These are phyloP conservation scores for Argyra leucocephala DNA, from an alignment of 2,888 invertebrate genomes.

Conservation along the genomic window DNA sequence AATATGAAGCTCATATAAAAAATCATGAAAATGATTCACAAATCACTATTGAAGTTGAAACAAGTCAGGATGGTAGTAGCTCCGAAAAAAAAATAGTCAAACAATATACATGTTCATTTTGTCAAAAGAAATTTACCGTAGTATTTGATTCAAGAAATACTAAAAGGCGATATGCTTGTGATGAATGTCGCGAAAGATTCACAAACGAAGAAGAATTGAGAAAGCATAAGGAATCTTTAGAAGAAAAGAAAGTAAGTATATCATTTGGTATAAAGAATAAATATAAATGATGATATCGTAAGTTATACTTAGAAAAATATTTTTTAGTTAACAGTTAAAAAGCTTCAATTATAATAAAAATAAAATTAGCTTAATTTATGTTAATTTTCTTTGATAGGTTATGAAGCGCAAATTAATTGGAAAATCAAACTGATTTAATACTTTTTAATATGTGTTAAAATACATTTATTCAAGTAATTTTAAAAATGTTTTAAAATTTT, in stretches of 20 bases:
- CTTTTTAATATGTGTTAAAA: no score
- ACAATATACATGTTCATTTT: conserved; percentile 41
- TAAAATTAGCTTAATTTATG: no score
- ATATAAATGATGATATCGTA: no score
- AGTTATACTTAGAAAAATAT: no score
- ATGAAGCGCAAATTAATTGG: no score
- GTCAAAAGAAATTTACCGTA: conserved; percentile 38
- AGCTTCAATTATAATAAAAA: no score
- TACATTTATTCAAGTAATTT: no score
- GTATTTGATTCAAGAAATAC: conserved; percentile 40
- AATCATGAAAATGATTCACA: conserved; percentile 38
- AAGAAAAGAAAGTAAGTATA: conserved; percentile 30
- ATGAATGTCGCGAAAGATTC: conserved; percentile 40
- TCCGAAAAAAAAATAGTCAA: conserved; percentile 38
- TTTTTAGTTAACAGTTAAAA: no score
- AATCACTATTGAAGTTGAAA: conserved; percentile 16
- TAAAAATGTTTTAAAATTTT: no score
- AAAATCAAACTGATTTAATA: no score
- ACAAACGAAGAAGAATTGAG: conserved; percentile 40
- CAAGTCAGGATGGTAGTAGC: conserved; percentile 29
- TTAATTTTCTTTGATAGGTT: no score
- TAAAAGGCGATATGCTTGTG: conserved; percentile 42
- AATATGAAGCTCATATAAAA: conserved; percentile 37
- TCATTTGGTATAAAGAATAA: no score
- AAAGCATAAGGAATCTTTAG: conserved; percentile 39